Evolutionary conservation across 2,113 vertebrate genomes (phyloP).

Genomic region (Brachypteracias leptosomus): DNA sequence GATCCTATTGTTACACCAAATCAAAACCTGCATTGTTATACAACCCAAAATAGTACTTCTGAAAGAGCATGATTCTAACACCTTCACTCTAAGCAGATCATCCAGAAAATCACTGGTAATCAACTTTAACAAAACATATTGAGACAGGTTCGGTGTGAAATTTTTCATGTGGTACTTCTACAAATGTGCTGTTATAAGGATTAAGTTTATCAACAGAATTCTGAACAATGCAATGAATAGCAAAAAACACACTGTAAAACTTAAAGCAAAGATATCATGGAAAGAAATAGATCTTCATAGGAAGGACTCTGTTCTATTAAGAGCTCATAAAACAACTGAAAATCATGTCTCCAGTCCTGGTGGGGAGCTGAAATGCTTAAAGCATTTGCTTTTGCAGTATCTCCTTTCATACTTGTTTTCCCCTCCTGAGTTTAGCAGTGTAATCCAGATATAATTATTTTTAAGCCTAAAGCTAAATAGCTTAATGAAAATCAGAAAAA

Average conservation of each 20-base stretch:
- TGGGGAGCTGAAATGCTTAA: neutral
- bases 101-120: constrained; percentile 5
- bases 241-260: neutral
- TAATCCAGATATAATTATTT: neutral
- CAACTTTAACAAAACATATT: neutral
- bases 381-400: neutral
- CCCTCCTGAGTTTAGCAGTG: neutral
- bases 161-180: neutral
- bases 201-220: neutral
- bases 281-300: neutral
- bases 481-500: neutral
- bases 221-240: neutral
- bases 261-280: neutral
- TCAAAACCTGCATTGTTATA: neutral
- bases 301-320: neutral
- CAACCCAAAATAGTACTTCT: neutral
- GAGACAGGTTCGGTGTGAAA: neutral
- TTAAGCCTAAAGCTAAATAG: neutral
- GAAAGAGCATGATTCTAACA: neutral
- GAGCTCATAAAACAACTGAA: neutral
- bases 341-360: neutral
- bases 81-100: neutral
- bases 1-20: neutral
- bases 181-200: neutral
- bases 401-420: neutral